Conservation (phyloP, 2,113 vertebrate species). For the Otis tarda region DNA sequence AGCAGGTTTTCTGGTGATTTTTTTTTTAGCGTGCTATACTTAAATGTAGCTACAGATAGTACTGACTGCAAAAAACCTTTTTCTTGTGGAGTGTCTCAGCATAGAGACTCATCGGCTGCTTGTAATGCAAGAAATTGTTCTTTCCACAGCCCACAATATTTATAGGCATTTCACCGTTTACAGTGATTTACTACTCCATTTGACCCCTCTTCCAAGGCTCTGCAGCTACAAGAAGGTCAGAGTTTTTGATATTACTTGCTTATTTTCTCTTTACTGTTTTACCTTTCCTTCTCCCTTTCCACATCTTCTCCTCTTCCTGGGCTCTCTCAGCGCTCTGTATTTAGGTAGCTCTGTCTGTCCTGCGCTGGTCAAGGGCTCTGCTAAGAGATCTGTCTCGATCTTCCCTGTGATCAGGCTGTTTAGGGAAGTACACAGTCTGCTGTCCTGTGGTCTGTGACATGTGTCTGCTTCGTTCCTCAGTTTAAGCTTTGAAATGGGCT, state of each 20-base stretch:
- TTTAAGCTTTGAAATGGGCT: not conserved
- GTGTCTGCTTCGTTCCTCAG: not conserved
- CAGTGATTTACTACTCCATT: not conserved
- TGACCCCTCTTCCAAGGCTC: not conserved
- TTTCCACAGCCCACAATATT: constrained; percentile 7
- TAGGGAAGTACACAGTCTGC: not conserved
- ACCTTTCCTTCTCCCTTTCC: not conserved
- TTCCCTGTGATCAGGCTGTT: not conserved
- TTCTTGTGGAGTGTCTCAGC: not conserved
- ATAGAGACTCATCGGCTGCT: not conserved
- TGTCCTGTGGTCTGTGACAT: not conserved
- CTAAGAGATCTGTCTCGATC: not conserved
- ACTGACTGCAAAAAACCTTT: not conserved
- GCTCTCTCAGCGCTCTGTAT: not conserved
- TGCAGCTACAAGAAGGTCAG: not conserved
- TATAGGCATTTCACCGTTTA: constrained; percentile 23
- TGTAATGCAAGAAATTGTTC: constrained; percentile 11
- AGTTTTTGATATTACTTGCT: not conserved
- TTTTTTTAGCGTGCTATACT: not conserved
- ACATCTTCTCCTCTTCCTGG: not conserved
- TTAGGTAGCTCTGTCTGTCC: not conserved
- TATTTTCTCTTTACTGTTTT: not conserved
- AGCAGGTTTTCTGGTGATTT: not conserved
- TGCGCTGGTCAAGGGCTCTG: not conserved
- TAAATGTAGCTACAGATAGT: not conserved